Evolutionary conservation across 2,888 invertebrate genomes (phyloP).

Genomic region (Drosophila paucipuncta): DNA sequence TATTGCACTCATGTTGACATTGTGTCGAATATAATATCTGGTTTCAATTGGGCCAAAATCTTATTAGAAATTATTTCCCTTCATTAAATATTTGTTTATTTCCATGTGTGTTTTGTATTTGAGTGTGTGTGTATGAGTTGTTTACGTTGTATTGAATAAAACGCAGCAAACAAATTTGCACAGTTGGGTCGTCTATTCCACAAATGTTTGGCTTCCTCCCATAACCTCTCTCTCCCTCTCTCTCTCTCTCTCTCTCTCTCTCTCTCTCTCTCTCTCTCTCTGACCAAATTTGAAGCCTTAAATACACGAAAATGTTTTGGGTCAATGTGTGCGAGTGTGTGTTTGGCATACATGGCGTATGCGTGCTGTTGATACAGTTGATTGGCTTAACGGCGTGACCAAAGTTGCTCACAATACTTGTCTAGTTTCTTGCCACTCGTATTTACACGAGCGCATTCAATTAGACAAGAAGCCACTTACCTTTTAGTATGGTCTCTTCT

Average conservation of each 20-base stretch:
- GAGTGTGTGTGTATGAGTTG: constrained; percentile 23
- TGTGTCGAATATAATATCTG: constrained; percentile 52
- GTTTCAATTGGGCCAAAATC: constrained; percentile 71
- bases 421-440: constrained; percentile 52
- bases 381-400: constrained; percentile 73
- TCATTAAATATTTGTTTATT: constrained; percentile 68
- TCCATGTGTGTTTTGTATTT: constrained; percentile 12
- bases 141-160: constrained; percentile 59
- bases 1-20: constrained; percentile 40
- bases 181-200: constrained; percentile 11
- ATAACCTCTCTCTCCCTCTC: constrained; percentile 16
- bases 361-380: constrained; percentile 75
- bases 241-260: constrained; percentile 8
- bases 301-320: constrained; percentile 54
- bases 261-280: constrained; percentile 1
- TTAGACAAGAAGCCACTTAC: constrained; percentile 47
- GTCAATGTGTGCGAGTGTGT: constrained; percentile 19
- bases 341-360: constrained; percentile 52
- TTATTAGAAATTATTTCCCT: constrained; percentile 77
- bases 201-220: constrained; percentile 29
- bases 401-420: constrained; percentile 70
- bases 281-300: constrained; percentile 58
- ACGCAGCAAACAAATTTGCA: constrained; percentile 39
- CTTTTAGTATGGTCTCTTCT: constrained; percentile 10
- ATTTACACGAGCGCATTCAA: constrained; percentile 58